Percentiles rank a stretch among this genome's conserved stretches.
These are phyloP conservation scores for Drosophila conformis DNA, from an alignment of 2,888 invertebrate genomes.

Conservation along the genomic window DNA sequence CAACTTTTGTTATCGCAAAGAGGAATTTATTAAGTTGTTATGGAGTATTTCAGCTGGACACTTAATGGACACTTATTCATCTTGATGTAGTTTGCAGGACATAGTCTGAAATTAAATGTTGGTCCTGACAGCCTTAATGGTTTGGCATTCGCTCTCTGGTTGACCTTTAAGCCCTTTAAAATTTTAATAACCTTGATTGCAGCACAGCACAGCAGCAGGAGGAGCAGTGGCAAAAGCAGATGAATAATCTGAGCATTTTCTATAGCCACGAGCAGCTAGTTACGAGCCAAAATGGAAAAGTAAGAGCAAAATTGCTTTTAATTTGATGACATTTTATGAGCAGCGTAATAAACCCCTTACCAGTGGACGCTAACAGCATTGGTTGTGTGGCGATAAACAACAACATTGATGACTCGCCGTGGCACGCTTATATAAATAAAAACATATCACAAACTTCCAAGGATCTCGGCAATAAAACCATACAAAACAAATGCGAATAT, in stretches of 20 bases:
- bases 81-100: background rate
- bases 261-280: constrained; percentile 34
- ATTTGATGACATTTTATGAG: constrained; percentile 73
- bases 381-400: constrained; percentile 50
- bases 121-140: background rate
- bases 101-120: constrained; percentile 5
- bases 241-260: constrained; percentile 3
- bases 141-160: background rate
- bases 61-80: background rate
- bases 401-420: constrained; percentile 53
- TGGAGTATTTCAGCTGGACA: background rate
- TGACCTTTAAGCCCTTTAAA: constrained; percentile 39
- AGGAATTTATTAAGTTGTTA: background rate
- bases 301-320: constrained; percentile 68
- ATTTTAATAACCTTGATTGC: constrained; percentile 42
- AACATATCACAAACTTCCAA: constrained; percentile 77
- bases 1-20: background rate
- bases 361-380: constrained; percentile 35
- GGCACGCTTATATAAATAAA: constrained; percentile 62
- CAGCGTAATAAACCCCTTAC: constrained; percentile 58
- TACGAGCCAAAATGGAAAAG: constrained; percentile 41
- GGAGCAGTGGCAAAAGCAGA: background rate
- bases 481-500: constrained; percentile 31
- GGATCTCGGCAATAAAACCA: constrained; percentile 67
- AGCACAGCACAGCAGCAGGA: background rate